Evolutionary conservation across 1,140 invertebrate species (phyloP).

Genomic region (Vanessa atalanta): DNA sequence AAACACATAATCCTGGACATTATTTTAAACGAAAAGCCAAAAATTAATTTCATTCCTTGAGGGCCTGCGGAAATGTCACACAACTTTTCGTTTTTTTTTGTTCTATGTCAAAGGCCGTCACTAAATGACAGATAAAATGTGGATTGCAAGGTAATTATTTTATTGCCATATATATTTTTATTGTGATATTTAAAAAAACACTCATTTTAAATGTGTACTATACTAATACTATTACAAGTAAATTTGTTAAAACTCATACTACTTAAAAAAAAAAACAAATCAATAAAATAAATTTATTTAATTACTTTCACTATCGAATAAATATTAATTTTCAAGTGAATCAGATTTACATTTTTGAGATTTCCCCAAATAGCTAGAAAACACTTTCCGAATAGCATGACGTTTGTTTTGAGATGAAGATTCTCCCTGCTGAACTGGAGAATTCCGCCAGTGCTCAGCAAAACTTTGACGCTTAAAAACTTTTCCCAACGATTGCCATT

Average conservation of each 20-base stretch:
- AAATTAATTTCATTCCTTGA: constrained; percentile 54
- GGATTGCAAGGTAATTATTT: background rate
- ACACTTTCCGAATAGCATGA: constrained; percentile 66
- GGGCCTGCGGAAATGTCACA: constrained; percentile 54
- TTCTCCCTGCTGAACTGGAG: constrained; percentile 59
- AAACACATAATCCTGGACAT: constrained; percentile 37
- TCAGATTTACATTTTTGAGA: constrained; percentile 49
- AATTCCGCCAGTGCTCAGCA: constrained; percentile 63
- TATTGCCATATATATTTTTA: background rate
- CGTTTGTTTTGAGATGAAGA: constrained; percentile 60
- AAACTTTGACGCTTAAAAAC: constrained; percentile 72
- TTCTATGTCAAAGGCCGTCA: constrained; percentile 25
- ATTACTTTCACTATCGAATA: background rate
- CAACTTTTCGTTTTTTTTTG: constrained; percentile 40
- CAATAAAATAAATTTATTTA: constrained; percentile 3
- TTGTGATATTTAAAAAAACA: background rate
- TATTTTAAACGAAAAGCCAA: constrained; percentile 53
- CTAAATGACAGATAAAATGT: constrained; percentile 3
- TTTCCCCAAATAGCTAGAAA: constrained; percentile 59
- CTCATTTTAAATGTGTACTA: too few relatives aligned
- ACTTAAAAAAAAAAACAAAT: background rate
- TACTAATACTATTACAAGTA: too few relatives aligned
- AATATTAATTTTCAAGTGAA: constrained; percentile 46
- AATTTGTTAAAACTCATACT: background rate
- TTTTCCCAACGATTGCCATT: constrained; percentile 76